Base-by-base conservation (phyloP, 2,113 vertebrate species). In the Arenaria interpres region DNA sequence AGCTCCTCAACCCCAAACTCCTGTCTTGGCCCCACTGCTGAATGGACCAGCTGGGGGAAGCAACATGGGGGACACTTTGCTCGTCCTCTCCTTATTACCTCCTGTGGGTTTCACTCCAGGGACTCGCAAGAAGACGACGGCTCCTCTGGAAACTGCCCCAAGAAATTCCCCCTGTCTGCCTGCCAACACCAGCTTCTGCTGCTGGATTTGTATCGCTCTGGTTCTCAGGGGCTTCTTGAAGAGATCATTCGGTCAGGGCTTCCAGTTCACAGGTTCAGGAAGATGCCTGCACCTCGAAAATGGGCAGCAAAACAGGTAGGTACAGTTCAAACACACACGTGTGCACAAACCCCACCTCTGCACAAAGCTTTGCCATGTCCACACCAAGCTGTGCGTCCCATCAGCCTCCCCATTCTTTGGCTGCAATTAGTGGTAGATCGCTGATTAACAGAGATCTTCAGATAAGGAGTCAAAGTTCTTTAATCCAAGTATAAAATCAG, bases 41-140 rank as follows among this genome's bases (percentile, higher is more conserved):
- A 7, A 1, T 2, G 71, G 39, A 51, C 5, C 1, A 24, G n/a
- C 39, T 32, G 33, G 72, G 53, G 45, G 17, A 41, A 43, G 21
- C 6, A 12, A 17, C 1, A 0, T 0, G 3, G n/a, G 53, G 27
- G 37, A 14, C 3, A 0, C 39, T 81, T 60, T 10, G 41, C 22
- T 80, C 21, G 37, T 37, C 46, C 22, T 45, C 35, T 71, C 6
- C 50, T 72, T 39, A 48, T 84, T 6, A 4, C 12, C 39, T 12
- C 18, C 46, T 18, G 10, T 0, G 50, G 54, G 17, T 80, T 85
- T 67, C 11, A 0, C 54, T 63, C 50, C 75, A 57, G 50, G 82
- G 72, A 53, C 4, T 5, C 12, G 13, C n/a, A 12, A 20, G 51
- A 46, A 32, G 59, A 4, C 3, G 20, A 54, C 1, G 4, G 46